Conservation (phyloP, 2,888 invertebrate genomes). For the Candidula unifasciata region DNA sequence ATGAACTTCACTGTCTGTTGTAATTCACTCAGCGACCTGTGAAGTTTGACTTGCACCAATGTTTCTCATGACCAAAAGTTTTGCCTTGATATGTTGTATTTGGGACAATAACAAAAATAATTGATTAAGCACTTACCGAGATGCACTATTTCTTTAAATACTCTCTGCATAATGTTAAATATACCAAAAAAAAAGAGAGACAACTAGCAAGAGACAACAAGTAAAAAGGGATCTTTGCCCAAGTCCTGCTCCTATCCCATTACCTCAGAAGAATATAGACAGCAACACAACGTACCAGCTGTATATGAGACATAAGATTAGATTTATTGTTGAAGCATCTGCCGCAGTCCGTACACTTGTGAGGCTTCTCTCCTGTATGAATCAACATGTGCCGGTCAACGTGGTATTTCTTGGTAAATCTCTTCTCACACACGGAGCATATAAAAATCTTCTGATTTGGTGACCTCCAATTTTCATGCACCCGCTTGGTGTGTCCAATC, state of each 20-base stretch:
- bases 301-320: constrained; percentile 75
- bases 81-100: no score
- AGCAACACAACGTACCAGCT: constrained; percentile 57
- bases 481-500: constrained; percentile 75
- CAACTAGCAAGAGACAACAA: no score
- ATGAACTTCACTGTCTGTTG: no score
- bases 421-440: constrained; percentile 75
- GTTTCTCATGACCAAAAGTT: no score
- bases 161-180: no score
- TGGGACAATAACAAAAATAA: no score
- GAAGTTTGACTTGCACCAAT: no score
- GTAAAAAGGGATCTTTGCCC: no score
- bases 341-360: constrained; percentile 74
- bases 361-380: constrained; percentile 74
- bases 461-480: constrained; percentile 75
- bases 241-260: not conserved
- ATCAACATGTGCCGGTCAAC: constrained; percentile 74
- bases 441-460: constrained; percentile 76
- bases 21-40: no score
- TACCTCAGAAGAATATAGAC: not conserved
- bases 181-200: no score
- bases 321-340: constrained; percentile 75
- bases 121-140: no score
- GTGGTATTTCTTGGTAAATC: constrained; percentile 76
- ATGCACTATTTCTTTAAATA: no score